Conservation (phyloP, 2,888 invertebrate species). For the Apodemia hepburni region DNA sequence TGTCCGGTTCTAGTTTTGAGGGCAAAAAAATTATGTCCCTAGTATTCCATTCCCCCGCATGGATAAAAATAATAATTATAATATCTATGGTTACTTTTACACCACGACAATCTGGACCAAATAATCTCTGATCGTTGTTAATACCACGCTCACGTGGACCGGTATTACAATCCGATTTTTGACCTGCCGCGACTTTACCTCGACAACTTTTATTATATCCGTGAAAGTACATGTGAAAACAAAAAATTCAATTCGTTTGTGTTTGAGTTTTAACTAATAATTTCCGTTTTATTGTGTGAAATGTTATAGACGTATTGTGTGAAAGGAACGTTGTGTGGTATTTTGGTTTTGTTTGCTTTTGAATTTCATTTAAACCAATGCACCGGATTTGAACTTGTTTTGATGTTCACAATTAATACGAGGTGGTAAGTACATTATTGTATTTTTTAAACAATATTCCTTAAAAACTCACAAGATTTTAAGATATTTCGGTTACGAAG, state of each 20-base stretch:
- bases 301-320: conserved; percentile 58
- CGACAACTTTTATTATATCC: conserved; percentile 51
- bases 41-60: no score
- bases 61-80: no score
- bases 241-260: conserved; percentile 34
- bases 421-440: conserved; percentile 27
- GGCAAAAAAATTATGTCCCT: no score
- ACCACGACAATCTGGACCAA: no score
- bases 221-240: conserved; percentile 40
- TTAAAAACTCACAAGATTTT: neutral
- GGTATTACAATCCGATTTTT: conserved; percentile 50
- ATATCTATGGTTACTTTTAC: no score
- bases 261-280: conserved; percentile 45
- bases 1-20: no score
- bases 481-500: neutral
- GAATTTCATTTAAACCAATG: conserved; percentile 47
- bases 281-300: conserved; percentile 60
- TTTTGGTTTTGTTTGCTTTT: conserved; percentile 56
- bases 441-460: neutral
- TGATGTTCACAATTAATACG: conserved; percentile 26
- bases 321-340: conserved; percentile 55
- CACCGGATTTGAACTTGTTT: conserved; percentile 34
- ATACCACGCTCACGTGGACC: conserved; percentile 56
- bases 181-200: conserved; percentile 50
- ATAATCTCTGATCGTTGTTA: conserved; percentile 37